These are phyloP conservation scores for Zaprionus ornatus DNA, from an alignment of 1,140 invertebrate genomes.

Conservation along the genomic window DNA sequence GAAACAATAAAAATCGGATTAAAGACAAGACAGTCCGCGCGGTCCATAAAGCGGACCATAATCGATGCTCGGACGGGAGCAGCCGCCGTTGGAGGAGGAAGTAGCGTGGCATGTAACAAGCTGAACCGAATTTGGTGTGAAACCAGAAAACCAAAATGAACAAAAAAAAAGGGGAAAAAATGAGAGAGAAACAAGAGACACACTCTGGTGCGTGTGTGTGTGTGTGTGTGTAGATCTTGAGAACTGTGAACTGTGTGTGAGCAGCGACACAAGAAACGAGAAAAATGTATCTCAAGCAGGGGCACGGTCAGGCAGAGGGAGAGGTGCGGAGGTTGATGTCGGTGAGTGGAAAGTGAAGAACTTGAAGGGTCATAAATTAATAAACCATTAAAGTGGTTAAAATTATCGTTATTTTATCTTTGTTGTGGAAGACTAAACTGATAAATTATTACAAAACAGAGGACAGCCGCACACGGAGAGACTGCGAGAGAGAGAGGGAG, in stretches of 20 bases:
- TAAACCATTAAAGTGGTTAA: conserved; percentile 84
- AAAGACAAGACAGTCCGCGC: conserved; percentile 69
- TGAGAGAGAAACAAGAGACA: neutral
- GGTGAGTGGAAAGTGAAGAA: conserved; percentile 80
- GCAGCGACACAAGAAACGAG: conserved; percentile 6
- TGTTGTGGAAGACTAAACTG: conserved; percentile 83
- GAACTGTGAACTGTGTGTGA: neutral
- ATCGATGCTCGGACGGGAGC: conserved; percentile 72
- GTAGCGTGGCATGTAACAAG: conserved; percentile 55
- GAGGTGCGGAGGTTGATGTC: conserved; percentile 28
- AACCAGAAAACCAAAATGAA: conserved; percentile 46
- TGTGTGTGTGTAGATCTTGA: neutral
- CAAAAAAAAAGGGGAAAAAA: conserved; percentile 8
- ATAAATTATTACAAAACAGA: conserved; percentile 84
- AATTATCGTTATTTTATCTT: conserved; percentile 83
- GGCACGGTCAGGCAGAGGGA: neutral
- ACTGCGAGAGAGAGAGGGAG: neutral
- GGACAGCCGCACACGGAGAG: conserved; percentile 56
- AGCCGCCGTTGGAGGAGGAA: conserved; percentile 27
- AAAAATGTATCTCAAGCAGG: conserved; percentile 23
- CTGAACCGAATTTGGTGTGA: conserved; percentile 71
- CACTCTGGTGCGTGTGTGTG: neutral
- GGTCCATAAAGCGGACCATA: conserved; percentile 70
- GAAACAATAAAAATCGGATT: conserved; percentile 83
- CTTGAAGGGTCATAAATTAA: conserved; percentile 84